phyloP scores from a whole-genome alignment of 2,113 vertebrate genomes.

The Planiliza haematocheilus region DNA sequence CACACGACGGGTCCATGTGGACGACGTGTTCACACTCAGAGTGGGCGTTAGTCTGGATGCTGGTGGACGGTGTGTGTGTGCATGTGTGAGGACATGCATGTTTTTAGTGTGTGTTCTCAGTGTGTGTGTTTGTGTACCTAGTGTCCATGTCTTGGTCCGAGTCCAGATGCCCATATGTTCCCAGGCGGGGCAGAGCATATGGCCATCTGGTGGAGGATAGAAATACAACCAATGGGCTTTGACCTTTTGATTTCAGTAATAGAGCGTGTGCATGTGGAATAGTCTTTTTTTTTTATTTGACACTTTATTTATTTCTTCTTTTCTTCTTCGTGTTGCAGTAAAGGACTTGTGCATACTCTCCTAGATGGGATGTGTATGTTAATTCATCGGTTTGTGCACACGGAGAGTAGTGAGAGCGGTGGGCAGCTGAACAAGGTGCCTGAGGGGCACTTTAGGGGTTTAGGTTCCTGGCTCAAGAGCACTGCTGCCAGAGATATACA shows the following conservation, averaged over 20 bases:
- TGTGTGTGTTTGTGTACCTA: not conserved
- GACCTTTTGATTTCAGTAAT: constrained; percentile 64
- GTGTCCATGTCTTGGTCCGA: constrained; percentile 50
- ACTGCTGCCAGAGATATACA: too few species aligned
- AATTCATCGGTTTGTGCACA: too few species aligned
- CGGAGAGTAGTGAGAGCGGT: too few species aligned
- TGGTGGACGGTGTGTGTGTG: not conserved
- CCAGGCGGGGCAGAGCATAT: constrained; percentile 65
- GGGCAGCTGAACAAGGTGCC: too few species aligned
- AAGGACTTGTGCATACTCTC: too few species aligned
- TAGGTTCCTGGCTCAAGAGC: too few species aligned
- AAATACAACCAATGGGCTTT: constrained; percentile 64
- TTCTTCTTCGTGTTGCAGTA: too few species aligned
- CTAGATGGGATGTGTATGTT: too few species aligned
- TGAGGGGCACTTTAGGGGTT: too few species aligned
- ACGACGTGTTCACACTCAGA: too few species aligned
- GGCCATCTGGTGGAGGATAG: constrained; percentile 69
- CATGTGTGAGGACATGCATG: not conserved
- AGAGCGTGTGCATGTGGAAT: not conserved
- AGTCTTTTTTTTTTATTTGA: constrained; percentile 32
- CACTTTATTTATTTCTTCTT: not conserved
- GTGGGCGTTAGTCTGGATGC: too few species aligned
- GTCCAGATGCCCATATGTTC: constrained; percentile 77
- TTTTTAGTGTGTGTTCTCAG: not conserved
- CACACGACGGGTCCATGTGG: too few species aligned